Evolutionary conservation across 2,113 vertebrate genomes (phyloP), one percentile per base, ranked within the genome.

Genomic region (Accipiter cooperii): DNA sequence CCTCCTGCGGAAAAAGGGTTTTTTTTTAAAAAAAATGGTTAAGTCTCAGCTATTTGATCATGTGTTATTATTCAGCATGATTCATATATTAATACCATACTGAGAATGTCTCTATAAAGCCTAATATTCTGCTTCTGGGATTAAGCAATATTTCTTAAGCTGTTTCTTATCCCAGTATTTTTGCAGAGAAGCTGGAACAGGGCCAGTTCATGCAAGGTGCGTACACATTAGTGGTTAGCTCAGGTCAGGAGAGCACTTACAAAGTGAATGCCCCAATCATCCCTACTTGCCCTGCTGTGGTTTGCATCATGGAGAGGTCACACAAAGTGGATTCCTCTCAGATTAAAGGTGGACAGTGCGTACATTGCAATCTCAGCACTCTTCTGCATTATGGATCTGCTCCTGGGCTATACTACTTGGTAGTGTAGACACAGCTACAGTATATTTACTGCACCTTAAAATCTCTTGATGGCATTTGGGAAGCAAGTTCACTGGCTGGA

Each of bases 11-110:
- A 86, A 83, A 64, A 82, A 44, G 1, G 6, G 0, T 8, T 12
- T 29, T 29, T 60, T 20, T 20, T 40, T 21, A 10, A 1, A 5
- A 38, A 70, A 74, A 58, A 44, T 1, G 1, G 25, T 54, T 65
- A 69, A 18, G 13, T 42, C 34, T 86, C 52, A 68, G 57, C 60
- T 89, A 42, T 79, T 95, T 81, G 44, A 78, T 93, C 36, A 28
- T 44, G n/a, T 85, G 68, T 33, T 93, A 55, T 71, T 84, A 68
- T 82, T 89, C 90, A 92, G 34, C 61, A 69, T 94, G 93, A 95
- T 91, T 96, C 91, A 94, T 31, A 8, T 82, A 89, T 81, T 93
- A 90, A 93, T 84, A 40, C 55, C n/a, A 44, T 28, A 55, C 57
- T 17, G 46, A 58, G 25, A 81, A 36, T 76, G 70, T 64, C 69